Evolutionary conservation across 2,888 invertebrate species (phyloP), one percentile per base, ranked within the genome.

Genomic region (Callimorpha dominula): DNA sequence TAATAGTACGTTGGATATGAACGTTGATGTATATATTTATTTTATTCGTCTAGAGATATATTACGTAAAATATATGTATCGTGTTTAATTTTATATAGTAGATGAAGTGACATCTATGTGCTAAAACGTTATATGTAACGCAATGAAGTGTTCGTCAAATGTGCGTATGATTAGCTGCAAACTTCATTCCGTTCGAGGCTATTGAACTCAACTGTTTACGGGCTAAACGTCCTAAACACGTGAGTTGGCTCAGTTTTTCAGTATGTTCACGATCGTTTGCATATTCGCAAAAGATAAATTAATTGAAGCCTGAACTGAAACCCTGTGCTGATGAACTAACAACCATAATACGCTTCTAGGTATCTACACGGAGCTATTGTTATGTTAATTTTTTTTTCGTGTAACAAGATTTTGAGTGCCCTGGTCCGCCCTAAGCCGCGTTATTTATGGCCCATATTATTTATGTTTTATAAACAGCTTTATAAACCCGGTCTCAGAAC

Each of bases 91-190:
- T 90, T 78, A 87, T 92, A 87, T 91, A 82, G 90, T 95, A 95
- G 95, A 93, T 91, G 87, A 90, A 89, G 88, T 90, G 87, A 90
- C 83, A 88, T 91, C 78, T 90, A 90, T 95, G 92, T 94, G 95
- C 95, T 94, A 95, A 95, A 94, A 94, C 95, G 95, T 95, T 95
- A 95, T 94, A 95, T 90, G 92, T 95, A 95, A 95, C 95, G 95
- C 94, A 93, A 95, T 95, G 95, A 90, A 92, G 90, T 94, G 92
- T 93, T 92, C 91, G 92, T 93, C 91, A 88, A 89, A 90, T 92
- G 92, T 93, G 91, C 91, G 91, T 92, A 90, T 93, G 91, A 89
- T 89, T 95, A 95, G 95, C 88, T 93, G 94, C 93, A 92, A 93
- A 89, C 85, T 90, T 84, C 89, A 89, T 90, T 89, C 84, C 88